These are phyloP conservation scores for Zaprionus capensis DNA, from an alignment of 1,140 invertebrate species.

Conservation along the genomic window DNA sequence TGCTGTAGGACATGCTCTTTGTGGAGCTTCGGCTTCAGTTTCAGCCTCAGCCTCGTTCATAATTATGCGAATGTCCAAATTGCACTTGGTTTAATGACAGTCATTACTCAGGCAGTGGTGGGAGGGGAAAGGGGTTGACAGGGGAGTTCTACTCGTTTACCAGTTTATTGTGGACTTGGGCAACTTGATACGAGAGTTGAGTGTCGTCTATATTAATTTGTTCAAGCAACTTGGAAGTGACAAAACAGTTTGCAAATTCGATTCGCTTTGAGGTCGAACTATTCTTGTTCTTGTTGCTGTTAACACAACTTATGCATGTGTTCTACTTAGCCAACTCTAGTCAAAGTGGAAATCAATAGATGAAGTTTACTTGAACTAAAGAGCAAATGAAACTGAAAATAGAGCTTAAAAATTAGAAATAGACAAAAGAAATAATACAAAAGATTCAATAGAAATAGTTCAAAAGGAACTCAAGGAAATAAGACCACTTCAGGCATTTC, in stretches of 20 bases:
- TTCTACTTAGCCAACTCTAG: background rate
- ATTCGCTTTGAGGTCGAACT: no score
- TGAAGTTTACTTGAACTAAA: background rate
- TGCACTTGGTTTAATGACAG: slow-evolving; percentile 13
- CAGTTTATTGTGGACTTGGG: no score
- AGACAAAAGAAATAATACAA: background rate
- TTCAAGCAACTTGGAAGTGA: no score
- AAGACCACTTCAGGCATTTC: background rate
- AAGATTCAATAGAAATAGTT: background rate
- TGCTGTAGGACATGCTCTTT: background rate
- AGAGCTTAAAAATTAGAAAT: background rate
- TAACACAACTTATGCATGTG: background rate
- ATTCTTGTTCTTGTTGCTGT: no score
- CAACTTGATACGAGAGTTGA: no score
- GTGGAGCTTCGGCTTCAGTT: background rate
- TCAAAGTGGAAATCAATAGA: background rate
- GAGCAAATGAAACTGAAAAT: background rate
- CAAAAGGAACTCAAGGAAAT: background rate
- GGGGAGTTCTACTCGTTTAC: no score
- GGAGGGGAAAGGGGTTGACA: no score
- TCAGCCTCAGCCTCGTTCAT: slow-evolving; percentile 3
- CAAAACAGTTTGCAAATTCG: no score
- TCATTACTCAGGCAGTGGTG: background rate
- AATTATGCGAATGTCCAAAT: slow-evolving; percentile 25
- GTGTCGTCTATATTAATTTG: no score